Conservation (phyloP, 2,797 vertebrate genomes). For the Todus mexicanus region DNA sequence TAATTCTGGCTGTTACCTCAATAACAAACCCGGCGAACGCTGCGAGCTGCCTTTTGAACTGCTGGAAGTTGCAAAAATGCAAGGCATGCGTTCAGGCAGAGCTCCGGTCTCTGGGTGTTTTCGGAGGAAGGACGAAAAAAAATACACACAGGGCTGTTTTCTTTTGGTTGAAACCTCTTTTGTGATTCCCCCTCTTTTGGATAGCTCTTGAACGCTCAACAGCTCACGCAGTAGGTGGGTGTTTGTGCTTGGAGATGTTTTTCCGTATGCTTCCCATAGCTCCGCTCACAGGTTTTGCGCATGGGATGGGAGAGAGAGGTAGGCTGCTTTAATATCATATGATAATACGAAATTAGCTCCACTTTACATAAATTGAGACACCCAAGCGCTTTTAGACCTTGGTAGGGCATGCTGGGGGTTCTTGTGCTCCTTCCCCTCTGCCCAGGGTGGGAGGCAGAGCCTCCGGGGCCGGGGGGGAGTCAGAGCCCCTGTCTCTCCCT, state of each 20-base stretch:
- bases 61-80: background rate
- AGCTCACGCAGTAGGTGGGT: slow-evolving; percentile 21
- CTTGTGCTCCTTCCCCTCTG: background rate
- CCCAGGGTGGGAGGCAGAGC: background rate
- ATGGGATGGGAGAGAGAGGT: slow-evolving; percentile 4
- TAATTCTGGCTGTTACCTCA: background rate
- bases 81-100: background rate
- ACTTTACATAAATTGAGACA: background rate
- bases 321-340: slow-evolving; percentile 6
- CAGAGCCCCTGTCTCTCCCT: fast-evolving
- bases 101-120: background rate
- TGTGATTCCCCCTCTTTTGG: background rate
- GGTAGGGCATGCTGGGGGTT: background rate
- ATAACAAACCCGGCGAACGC: background rate
- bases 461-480: background rate
- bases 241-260: slow-evolving; percentile 38
- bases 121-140: background rate
- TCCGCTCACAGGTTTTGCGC: background rate
- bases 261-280: slow-evolving; percentile 39
- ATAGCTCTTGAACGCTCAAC: background rate
- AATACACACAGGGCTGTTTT: background rate
- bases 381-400: background rate
- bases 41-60: background rate
- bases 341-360: slow-evolving; percentile 3
- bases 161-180: background rate